A percentile compares a stretch with the other conserved stretches of the same genome.
phyloP scores from a whole-genome alignment of 2,113 vertebrate genomes.

The Neomonachus schauinslandi region DNA sequence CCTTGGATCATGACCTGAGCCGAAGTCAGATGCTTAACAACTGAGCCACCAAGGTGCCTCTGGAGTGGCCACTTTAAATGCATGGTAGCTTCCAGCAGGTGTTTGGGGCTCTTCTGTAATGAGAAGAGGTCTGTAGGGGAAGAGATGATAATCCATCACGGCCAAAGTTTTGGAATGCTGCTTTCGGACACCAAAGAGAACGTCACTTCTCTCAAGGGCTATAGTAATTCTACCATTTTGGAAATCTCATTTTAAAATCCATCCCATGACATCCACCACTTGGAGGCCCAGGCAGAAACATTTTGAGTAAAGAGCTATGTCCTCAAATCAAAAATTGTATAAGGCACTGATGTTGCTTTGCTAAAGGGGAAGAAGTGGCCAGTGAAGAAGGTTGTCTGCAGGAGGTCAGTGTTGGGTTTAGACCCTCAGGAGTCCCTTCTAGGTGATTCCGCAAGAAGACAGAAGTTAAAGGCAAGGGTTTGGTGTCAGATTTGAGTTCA shows the following conservation, averaged over 20 bases:
- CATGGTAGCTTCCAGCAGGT: rapidly evolving
- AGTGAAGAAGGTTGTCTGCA: neutral
- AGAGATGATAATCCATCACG: too few species aligned
- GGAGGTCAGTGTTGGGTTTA: neutral
- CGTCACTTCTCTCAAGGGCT: neutral
- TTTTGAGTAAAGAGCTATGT: neutral
- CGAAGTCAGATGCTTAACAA: too few species aligned
- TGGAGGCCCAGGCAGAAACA: neutral
- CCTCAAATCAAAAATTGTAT: neutral
- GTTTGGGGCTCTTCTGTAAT: neutral
- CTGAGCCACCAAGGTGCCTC: too few species aligned
- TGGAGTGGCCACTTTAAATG: neutral
- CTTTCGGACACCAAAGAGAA: neutral
- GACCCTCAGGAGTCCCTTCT: neutral
- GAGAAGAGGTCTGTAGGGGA: neutral
- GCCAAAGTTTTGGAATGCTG: neutral
- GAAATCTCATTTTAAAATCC: neutral
- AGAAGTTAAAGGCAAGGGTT: neutral
- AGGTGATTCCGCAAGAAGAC: neutral
- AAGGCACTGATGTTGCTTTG: rapidly evolving
- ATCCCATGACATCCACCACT: neutral
- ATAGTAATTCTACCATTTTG: neutral
- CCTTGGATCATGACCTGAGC: too few species aligned
- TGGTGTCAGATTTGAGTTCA: neutral
- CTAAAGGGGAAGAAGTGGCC: neutral